Base-by-base conservation (phyloP, 1,140 invertebrate genomes). In the Pseudachorutes palmiensis region DNA sequence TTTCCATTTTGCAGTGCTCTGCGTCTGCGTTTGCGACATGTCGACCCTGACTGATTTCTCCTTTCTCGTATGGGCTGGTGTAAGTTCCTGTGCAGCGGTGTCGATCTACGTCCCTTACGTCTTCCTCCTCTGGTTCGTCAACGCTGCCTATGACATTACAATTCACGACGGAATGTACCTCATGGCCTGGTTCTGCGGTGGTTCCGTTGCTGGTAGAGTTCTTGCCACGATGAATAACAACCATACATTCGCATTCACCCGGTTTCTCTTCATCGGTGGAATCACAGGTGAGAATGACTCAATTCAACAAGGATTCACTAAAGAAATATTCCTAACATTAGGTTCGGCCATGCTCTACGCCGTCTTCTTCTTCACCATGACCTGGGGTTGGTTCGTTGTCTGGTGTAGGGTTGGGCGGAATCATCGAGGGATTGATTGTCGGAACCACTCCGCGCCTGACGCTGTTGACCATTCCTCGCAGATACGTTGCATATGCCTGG, bases 331-430 rank as follows among this genome's bases (percentile, higher is more conserved):
- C 5, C 22, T 5, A 66, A n/a, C 49, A 33, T 26, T 66, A 71
- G 70, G 33, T n/a, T 29, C 65, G 1, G 70, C 63, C 1, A 12
- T 71, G 49, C 29, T 69, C 22, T 71, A 63, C 36, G 57, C 68
- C 2, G 30, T 22, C 2, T n/a, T 71, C 2, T 12, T n/a, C 28
- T 63, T 32, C 24, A 51, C 62, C 1, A 60, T 24, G 1, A 71
- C 67, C 14, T 69, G 58, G 29, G 70, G 70, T 2, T 71, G 70
- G 70, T 24, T 69, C 12, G 14, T 71, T 2, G 62, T 71, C 16
- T 66, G 66, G 59, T 28, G 60, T 45, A 14, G 48, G n/a, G 1
- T 28, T 33, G 2, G 28, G 60, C 1, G 70, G 70, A 30, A 22
- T 22, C 19, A 16, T 59, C 9, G 70, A 71, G 63, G 70, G 67